Conservation (phyloP, 2,888 invertebrate species). For the Diachrysia chrysitis region DNA sequence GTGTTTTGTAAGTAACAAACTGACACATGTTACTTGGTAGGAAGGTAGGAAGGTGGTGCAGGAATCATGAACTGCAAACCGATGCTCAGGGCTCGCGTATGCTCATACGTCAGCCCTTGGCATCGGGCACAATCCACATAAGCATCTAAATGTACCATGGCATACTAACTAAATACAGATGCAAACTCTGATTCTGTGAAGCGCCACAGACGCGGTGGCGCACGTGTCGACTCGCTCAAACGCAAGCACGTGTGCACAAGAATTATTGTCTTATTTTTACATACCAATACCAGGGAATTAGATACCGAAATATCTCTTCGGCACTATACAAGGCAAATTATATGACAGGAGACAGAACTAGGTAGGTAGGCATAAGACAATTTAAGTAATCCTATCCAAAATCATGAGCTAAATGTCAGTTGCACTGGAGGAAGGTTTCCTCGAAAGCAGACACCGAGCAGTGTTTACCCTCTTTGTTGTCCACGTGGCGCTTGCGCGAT, state of each 20-base stretch:
- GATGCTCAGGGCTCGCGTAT: background rate
- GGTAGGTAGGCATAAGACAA: background rate
- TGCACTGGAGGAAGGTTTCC: slow-evolving; percentile 32
- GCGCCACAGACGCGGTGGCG: background rate
- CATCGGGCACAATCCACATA: too few species aligned
- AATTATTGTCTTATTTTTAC: background rate
- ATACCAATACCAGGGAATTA: background rate
- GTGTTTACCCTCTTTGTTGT: slow-evolving; percentile 56
- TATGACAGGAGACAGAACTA: too few species aligned
- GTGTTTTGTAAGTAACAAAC: too few species aligned
- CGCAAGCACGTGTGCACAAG: background rate
- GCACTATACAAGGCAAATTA: background rate
- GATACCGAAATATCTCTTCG: background rate
- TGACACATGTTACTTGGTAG: too few species aligned
- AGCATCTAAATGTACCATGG: background rate
- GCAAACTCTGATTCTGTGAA: background rate
- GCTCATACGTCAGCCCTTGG: too few species aligned
- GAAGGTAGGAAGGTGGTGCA: background rate
- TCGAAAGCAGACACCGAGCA: slow-evolving; percentile 30
- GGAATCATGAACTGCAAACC: background rate
- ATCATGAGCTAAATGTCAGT: slow-evolving; percentile 7
- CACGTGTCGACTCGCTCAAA: background rate
- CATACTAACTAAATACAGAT: background rate
- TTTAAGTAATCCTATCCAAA: too few species aligned
- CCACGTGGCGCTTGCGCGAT: slow-evolving; percentile 75